Percentiles rank a stretch among this genome's conserved stretches.
These are phyloP conservation scores for Tryphoninae sp. DNA, from an alignment of 2,888 invertebrate genomes.

Conservation along the genomic window DNA sequence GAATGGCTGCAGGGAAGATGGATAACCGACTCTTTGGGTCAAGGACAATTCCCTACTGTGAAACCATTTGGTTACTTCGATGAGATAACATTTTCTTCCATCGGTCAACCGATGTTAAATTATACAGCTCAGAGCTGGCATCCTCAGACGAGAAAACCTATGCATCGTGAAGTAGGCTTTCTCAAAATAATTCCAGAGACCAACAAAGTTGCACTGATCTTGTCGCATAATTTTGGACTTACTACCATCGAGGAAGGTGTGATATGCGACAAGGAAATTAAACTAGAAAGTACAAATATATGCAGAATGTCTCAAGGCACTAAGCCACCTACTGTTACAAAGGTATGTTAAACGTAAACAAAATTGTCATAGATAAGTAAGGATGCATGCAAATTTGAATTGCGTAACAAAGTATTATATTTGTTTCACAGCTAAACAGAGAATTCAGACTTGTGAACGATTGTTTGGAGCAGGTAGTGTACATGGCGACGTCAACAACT, in stretches of 20 bases:
- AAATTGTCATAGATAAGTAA: neutral
- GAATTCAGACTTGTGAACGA: constrained; percentile 74
- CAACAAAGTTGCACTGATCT: constrained; percentile 82
- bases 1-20: constrained; percentile 85
- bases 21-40: constrained; percentile 82
- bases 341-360: constrained; percentile 67
- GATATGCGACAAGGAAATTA: constrained; percentile 75
- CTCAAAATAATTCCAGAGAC: constrained; percentile 84
- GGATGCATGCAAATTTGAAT: neutral
- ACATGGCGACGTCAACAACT: constrained; percentile 84
- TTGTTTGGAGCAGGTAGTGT: constrained; percentile 81
- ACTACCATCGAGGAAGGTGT: constrained; percentile 84
- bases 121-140: constrained; percentile 83
- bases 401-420: constrained; percentile 6
- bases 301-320: constrained; percentile 82
- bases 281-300: constrained; percentile 82
- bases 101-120: constrained; percentile 86
- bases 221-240: constrained; percentile 86
- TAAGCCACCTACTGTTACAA: constrained; percentile 83
- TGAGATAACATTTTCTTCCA: constrained; percentile 83
- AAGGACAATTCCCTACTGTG: constrained; percentile 84
- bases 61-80: constrained; percentile 84
- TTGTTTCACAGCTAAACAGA: constrained; percentile 78
- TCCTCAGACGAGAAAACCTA: constrained; percentile 82
- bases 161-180: constrained; percentile 86